Conservation (phyloP, 2,113 vertebrate genomes). For the Pyrgilauda ruficollis region DNA sequence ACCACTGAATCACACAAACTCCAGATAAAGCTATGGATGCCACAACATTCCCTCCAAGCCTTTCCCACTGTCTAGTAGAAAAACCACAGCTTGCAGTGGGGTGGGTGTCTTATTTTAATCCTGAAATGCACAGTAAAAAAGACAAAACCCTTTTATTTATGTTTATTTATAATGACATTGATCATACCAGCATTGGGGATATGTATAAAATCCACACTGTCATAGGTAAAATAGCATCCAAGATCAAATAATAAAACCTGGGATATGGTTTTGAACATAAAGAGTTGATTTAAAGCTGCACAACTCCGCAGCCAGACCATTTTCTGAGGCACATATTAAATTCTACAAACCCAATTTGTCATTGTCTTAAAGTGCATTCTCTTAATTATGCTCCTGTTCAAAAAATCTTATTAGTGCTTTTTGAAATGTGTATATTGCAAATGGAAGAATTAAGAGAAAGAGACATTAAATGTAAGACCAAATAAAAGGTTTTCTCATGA, state of each 20-base stretch:
- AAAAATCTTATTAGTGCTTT: neutral
- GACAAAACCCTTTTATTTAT: neutral
- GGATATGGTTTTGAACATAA: neutral
- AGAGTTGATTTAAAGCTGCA: neutral
- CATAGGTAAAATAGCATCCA: neutral
- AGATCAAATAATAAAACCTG: neutral
- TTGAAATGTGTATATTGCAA: neutral
- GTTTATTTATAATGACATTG: neutral
- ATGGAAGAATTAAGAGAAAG: neutral
- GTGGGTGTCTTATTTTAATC: neutral
- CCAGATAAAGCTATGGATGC: neutral
- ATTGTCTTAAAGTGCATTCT: neutral
- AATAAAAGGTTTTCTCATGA: neutral
- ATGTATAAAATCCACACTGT: neutral
- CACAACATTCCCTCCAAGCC: neutral
- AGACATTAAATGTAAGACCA: neutral
- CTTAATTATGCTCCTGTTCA: neutral
- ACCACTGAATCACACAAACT: neutral
- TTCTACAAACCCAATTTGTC: neutral
- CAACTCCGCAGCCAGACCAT: neutral
- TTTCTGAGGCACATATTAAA: neutral
- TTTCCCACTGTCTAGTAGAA: neutral
- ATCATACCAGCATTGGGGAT: neutral
- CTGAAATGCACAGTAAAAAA: neutral
- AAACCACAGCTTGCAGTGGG: neutral